These are phyloP conservation scores for Lasioglossum figueresi DNA, from an alignment of 2,888 invertebrate genomes.

Conservation along the genomic window DNA sequence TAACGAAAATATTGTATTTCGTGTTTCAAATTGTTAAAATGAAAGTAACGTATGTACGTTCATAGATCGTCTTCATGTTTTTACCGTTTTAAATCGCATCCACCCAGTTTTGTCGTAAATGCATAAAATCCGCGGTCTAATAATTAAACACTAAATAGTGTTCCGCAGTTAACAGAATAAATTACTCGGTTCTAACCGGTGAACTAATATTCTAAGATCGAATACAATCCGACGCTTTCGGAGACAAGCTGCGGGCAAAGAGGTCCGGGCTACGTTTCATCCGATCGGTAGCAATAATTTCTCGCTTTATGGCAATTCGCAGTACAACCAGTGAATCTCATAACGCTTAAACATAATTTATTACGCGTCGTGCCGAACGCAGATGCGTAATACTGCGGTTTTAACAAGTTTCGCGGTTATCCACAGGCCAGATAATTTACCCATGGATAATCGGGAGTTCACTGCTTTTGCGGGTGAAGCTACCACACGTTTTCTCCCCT, in stretches of 20 bases:
- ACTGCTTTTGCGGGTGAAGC: slow-evolving; percentile 46
- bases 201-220: background rate
- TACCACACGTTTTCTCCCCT: slow-evolving; percentile 6
- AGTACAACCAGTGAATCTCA: slow-evolving; percentile 29
- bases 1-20: too few relatives aligned
- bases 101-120: too few relatives aligned
- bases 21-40: too few relatives aligned
- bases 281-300: slow-evolving; percentile 40
- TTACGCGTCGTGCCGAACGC: slow-evolving; percentile 45
- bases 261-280: background rate
- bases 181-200: background rate
- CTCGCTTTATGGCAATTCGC: slow-evolving; percentile 27
- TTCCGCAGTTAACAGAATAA: background rate
- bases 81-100: too few relatives aligned
- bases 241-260: too few relatives aligned
- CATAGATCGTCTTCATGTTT: too few relatives aligned
- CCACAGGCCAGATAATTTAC: slow-evolving; percentile 61
- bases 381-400: slow-evolving; percentile 54
- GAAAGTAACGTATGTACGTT: too few relatives aligned
- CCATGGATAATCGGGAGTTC: slow-evolving; percentile 61
- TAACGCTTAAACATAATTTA: slow-evolving; percentile 57
- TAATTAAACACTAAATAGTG: background rate
- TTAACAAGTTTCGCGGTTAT: slow-evolving; percentile 61
- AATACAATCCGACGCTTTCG: background rate
- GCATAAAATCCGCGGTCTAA: background rate